Evolutionary conservation across 1,140 invertebrate species (phyloP), one percentile per base, ranked within the genome.

Genomic region (Campodea augens): DNA sequence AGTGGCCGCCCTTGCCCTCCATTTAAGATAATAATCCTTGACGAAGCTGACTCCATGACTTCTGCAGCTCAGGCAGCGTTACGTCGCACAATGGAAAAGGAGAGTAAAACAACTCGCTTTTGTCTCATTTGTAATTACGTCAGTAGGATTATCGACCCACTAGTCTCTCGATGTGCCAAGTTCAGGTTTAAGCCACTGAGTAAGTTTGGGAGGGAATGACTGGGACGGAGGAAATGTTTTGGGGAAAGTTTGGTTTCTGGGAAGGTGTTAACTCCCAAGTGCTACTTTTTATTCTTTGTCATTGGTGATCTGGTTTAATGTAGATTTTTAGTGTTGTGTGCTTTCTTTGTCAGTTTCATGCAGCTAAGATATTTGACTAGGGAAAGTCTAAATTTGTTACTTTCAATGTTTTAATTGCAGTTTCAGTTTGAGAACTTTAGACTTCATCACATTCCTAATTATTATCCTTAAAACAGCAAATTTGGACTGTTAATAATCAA

Each of bases 31-130:
- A 74, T 99, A 1, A 95, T 99, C 48, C 66, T 99, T 36, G 96
- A 99, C 66, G 96, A 99, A 69, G 95, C 95, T 1, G 96, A 99
- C 60, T 93, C 91, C 2, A 98, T 99, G 96, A 99, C 95, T 0
- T 70, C 70, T 52, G 80, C 81, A n/a, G 85, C 85, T 3, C 85
- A 96, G 62, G 80, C 90, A 20, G 93, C 95, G 0, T 65, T 99
- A 5, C 73, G 96, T 52, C 73, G 96, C 51, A 98, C 89, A 10
- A 99, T 99, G 88, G 96, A 99, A 61, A 87, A 84, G 57, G 81
- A 98, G 59, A 85, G 86, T 0, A 80, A 82, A 51, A 89, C 86
- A 19, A 99, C 96, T 0, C 64, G 95, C 38, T 99, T 99, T 65
- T 98, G 96, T 67, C 68, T 99, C 4, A 87, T 98, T 54, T 99